phyloP scores from a whole-genome alignment of 2,797 vertebrate species.

The Trachurus trachurus region DNA sequence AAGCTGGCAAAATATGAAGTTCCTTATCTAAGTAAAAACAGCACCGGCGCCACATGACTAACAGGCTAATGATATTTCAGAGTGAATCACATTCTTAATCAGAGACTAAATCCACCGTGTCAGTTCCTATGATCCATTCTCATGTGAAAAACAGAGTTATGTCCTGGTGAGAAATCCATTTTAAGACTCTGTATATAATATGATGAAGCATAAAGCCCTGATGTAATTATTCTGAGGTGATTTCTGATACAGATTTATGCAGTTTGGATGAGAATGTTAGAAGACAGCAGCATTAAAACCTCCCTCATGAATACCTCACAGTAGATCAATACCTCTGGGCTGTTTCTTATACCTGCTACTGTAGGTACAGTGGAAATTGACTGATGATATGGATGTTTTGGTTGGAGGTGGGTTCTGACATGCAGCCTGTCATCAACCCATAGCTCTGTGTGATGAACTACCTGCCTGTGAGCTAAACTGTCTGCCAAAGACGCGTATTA shows the following conservation, averaged over 20 bases:
- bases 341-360: conserved; percentile 42
- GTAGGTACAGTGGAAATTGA: conserved; percentile 36
- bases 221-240: conserved; percentile 30
- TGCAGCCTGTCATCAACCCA: conserved; percentile 59
- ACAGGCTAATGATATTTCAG: conserved; percentile 6
- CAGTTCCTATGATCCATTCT: conserved; percentile 12
- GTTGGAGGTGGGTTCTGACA: conserved; percentile 66
- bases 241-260: conserved; percentile 49
- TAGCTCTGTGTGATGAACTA: conserved; percentile 55
- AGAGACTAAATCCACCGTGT: conserved; percentile 20
- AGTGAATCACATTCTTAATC: conserved; percentile 11
- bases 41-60: background rate
- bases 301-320: conserved; percentile 43
- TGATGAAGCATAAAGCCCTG: conserved; percentile 51
- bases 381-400: conserved; percentile 30
- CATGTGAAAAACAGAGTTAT: background rate
- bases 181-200: conserved; percentile 40
- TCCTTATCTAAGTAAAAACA: conserved; percentile 38
- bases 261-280: conserved; percentile 58
- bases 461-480: conserved; percentile 60
- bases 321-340: conserved; percentile 39
- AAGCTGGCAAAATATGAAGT: background rate
- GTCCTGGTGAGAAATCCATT: conserved; percentile 29
- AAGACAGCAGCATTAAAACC: conserved; percentile 39
- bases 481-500: conserved; percentile 63